Evolutionary conservation across 2,888 invertebrate genomes (phyloP), one percentile per base, ranked within the genome.

Genomic region (Rapana venosa): DNA sequence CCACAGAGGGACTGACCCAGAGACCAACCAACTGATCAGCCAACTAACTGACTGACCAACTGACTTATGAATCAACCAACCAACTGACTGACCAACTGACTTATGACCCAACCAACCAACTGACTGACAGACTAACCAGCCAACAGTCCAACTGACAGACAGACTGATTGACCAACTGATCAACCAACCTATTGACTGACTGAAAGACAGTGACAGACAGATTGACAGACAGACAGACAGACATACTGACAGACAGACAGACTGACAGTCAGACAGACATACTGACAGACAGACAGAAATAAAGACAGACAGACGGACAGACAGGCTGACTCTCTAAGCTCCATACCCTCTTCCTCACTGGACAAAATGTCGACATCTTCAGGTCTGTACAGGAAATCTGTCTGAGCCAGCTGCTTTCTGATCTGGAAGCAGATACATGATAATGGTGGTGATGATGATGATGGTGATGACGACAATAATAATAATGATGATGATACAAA

Each of bases 321-420:
- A 22, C 66, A 66, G 66, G 13, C 66, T 6, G 20, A 13, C 5
- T 17, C 6, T 66, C 66, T 22, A 66, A 6, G 22, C 26, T 77
- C 17, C 36, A 36, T 11, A 87, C 87, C 87, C 77, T 87, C 74
- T 56, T 89, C 88, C 36, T 15, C 36, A 13, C 30, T 15, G 81
- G 70, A 30, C 87, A 90, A 35, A 56, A 84, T 87, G 22, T 83
- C 36, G 58, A 58, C 77, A 11, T 35, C 70, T 88, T 70, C 56
- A 20, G 79, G 58, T 20, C 26, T 58, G 35, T 47, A 66, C 20
- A 22, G 20, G 30, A 87, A 86, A 22, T 89, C 30, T 56, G 35
- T 66, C 77, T 32, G 15, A 22, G 30, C 30, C 11, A 89, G 32
- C 36, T 11, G 11, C 74, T 35, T 36, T n/a, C 56, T 26, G 0